Evolutionary conservation across 2,797 vertebrate genomes (phyloP).

Genomic region (Phoeniculus purpureus): DNA sequence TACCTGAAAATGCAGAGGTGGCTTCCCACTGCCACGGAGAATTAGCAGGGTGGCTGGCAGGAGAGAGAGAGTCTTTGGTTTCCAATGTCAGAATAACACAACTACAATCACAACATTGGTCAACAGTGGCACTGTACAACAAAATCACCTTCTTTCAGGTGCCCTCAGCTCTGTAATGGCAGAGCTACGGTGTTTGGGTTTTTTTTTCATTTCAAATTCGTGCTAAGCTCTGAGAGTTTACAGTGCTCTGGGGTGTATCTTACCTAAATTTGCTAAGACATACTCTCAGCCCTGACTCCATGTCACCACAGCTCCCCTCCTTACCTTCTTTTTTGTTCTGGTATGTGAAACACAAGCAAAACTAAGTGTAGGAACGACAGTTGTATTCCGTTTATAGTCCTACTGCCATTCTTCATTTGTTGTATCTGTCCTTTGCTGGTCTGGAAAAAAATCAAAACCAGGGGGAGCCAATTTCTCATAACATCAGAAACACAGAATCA

Average conservation of each 20-base stretch:
- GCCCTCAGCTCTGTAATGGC: not conserved
- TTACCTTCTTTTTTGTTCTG: rapidly evolving
- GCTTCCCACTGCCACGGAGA: not conserved
- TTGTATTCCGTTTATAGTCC: conserved; percentile 25
- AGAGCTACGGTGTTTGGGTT: not conserved
- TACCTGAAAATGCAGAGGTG: not conserved
- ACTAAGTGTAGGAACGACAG: not conserved
- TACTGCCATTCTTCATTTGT: not conserved
- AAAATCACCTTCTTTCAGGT: not conserved
- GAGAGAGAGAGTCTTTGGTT: not conserved
- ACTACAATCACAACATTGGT: not conserved
- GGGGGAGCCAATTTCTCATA: conserved; percentile 10
- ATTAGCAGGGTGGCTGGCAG: not conserved
- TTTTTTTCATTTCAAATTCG: not conserved
- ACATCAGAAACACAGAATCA: conserved; percentile 26
- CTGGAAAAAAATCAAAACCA: conserved; percentile 41
- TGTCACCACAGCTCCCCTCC: not conserved
- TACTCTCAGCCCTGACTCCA: not conserved
- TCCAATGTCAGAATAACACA: not conserved
- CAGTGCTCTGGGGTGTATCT: not conserved
- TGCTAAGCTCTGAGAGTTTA: not conserved
- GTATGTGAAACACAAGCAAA: conserved; percentile 8
- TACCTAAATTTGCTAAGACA: conserved; percentile 5
- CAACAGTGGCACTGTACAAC: not conserved
- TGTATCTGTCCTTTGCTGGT: conserved; percentile 18